These are phyloP conservation scores for Macropus fuliginosus DNA, from an alignment of 2,797 vertebrate genomes.

Conservation along the genomic window DNA sequence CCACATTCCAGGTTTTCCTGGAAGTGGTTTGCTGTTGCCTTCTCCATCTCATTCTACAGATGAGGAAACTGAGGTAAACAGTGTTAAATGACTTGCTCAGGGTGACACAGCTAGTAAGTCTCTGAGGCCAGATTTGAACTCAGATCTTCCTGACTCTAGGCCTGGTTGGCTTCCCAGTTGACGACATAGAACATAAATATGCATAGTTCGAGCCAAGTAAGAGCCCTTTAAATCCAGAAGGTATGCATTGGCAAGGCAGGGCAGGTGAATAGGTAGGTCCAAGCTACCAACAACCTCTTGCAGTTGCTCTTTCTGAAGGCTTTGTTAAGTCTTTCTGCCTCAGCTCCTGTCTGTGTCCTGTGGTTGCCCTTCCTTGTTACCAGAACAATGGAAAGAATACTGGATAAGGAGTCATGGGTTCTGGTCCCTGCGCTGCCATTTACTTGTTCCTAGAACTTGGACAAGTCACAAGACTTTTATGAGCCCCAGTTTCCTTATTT, in stretches of 20 bases:
- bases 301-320: background rate
- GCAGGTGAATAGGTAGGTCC: background rate
- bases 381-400: background rate
- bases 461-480: background rate
- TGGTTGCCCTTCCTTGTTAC: background rate
- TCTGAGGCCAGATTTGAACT: background rate
- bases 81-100: background rate
- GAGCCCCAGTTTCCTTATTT: background rate
- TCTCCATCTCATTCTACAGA: background rate
- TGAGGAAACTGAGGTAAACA: background rate
- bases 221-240: conserved; percentile 11
- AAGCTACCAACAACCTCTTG: background rate
- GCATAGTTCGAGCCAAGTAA: background rate
- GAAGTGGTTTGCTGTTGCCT: background rate
- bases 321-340: background rate
- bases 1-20: background rate
- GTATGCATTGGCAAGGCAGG: background rate
- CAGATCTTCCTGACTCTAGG: background rate
- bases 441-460: background rate
- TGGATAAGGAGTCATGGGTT: background rate
- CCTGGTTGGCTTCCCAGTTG: background rate
- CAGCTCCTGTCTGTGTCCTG: background rate
- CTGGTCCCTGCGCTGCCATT: background rate
- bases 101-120: background rate
- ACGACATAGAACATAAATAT: background rate